Percentiles rank a stretch among this genome's conserved stretches.
These are phyloP conservation scores for Forpus xanthops DNA, from an alignment of 2,797 vertebrate genomes.

Conservation along the genomic window DNA sequence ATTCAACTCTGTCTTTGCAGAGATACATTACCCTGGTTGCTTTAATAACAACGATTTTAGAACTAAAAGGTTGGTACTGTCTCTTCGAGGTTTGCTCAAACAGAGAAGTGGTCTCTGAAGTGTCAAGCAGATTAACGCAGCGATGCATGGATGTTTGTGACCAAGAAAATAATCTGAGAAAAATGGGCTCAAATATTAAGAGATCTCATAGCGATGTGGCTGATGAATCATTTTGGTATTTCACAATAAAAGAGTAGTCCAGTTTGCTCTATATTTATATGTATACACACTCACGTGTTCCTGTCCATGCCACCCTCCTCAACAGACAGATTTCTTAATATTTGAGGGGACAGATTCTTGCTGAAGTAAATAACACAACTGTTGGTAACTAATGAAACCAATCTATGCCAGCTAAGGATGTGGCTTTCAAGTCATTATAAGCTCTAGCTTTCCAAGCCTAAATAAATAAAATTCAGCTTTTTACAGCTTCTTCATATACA, in stretches of 20 bases:
- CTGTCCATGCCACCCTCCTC: background rate
- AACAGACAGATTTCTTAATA: background rate
- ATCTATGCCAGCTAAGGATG: background rate
- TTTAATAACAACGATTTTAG: conserved; percentile 16
- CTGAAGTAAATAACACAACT: background rate
- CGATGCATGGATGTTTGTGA: background rate
- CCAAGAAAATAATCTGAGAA: background rate
- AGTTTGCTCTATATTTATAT: background rate
- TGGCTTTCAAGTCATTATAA: background rate
- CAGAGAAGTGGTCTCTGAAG: background rate
- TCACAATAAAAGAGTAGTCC: background rate
- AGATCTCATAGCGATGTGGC: background rate
- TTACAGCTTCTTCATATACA: background rate
- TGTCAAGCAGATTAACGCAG: conserved; percentile 16
- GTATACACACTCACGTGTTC: background rate
- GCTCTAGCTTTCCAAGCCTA: background rate
- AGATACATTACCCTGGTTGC: background rate
- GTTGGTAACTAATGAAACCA: background rate
- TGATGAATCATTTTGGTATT: background rate
- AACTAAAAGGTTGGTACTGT: conserved; percentile 4
- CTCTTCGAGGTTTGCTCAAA: conserved; percentile 16
- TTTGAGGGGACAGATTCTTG: background rate
- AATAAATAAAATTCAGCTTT: background rate
- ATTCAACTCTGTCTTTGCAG: conserved; percentile 30
- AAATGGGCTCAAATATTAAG: background rate